phyloP scores from a whole-genome alignment of 2,888 invertebrate species.

The Eretmocerus hayati region DNA sequence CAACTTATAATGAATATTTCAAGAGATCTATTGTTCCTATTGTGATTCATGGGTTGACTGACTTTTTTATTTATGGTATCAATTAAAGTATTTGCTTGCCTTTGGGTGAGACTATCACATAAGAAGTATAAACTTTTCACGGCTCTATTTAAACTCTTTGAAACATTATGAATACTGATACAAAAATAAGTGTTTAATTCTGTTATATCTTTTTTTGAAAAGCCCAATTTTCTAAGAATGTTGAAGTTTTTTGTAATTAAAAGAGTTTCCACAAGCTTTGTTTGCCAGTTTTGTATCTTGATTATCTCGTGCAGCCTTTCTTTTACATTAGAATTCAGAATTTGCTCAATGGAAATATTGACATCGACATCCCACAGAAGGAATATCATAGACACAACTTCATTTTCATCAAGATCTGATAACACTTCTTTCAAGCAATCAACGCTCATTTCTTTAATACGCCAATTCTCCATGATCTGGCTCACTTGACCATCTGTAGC shows the following conservation, averaged over 20 bases:
- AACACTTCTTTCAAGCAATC: conserved; percentile 6
- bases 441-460: not conserved
- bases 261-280: conserved; percentile 14
- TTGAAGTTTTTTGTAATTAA: conserved; percentile 4
- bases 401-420: conserved; percentile 7
- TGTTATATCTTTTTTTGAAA: conserved; percentile 1
- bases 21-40: not conserved
- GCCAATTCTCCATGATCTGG: too few species aligned
- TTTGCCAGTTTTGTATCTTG: not conserved
- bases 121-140: conserved; percentile 20
- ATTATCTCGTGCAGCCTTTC: not conserved
- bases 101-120: conserved; percentile 2
- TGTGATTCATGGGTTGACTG: not conserved
- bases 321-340: not conserved
- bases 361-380: conserved; percentile 9
- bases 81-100: conserved; percentile 7
- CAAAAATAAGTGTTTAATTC: conserved; percentile 1
- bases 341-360: not conserved
- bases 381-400: conserved; percentile 16
- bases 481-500: too few species aligned
- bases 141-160: conserved; percentile 7
- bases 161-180: conserved; percentile 1
- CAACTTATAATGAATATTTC: conserved; percentile 16
- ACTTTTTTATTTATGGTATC: conserved; percentile 2
- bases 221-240: conserved; percentile 11